Percentiles rank a stretch among this genome's conserved stretches.
phyloP scores from a whole-genome alignment of 2,113 vertebrate species.

The Oophaga pumilio region DNA sequence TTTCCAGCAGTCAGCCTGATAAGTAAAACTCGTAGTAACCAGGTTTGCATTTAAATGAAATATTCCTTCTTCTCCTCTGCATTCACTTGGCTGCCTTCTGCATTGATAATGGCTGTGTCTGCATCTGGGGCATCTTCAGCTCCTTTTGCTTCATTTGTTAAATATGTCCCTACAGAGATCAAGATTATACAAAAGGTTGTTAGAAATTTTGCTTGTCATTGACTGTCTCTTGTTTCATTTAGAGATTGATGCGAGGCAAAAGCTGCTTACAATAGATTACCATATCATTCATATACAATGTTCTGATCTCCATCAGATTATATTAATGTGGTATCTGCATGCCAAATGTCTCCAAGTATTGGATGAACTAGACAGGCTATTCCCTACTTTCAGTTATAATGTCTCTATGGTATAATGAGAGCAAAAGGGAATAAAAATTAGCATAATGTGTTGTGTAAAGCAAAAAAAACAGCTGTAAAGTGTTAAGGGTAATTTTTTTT shows the following conservation, averaged over 20 bases:
- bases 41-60: slow-evolving; percentile 92
- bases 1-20: slow-evolving; percentile 79
- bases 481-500: background rate
- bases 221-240: slow-evolving; percentile 51
- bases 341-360: slow-evolving; percentile 33
- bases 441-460: background rate
- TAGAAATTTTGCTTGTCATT: slow-evolving; percentile 48
- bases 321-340: slow-evolving; percentile 36
- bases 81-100: slow-evolving; percentile 96
- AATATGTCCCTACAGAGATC: slow-evolving; percentile 87
- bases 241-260: slow-evolving; percentile 33
- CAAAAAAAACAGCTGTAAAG: background rate
- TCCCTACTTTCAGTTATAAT: background rate
- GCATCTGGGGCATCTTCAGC: slow-evolving; percentile 97
- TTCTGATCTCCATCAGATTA: slow-evolving; percentile 49
- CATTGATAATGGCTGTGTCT: slow-evolving; percentile 98
- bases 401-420: background rate
- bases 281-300: slow-evolving; percentile 55
- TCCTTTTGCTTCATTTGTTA: slow-evolving; percentile 99
- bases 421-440: background rate
- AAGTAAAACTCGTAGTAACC: slow-evolving; percentile 75
- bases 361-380: background rate
- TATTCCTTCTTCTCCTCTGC: slow-evolving; percentile 99
- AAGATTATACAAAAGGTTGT: slow-evolving; percentile 59
- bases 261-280: slow-evolving; percentile 40